phyloP scores from a whole-genome alignment of 2,888 invertebrate species.

The Ectropis crepuscularia region DNA sequence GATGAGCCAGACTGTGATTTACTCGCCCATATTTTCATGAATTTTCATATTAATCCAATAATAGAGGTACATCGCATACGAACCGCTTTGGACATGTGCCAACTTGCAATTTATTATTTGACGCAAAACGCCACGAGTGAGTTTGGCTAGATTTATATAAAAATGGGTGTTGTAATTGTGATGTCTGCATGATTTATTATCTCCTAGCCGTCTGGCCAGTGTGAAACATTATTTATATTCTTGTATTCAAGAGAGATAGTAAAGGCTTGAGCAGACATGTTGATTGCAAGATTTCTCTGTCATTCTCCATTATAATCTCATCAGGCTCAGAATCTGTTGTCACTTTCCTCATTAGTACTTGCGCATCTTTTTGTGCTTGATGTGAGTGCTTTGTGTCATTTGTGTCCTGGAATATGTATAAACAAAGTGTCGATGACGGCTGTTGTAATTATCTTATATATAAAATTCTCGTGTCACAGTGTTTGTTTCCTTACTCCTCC shows the following conservation, averaged over 20 bases:
- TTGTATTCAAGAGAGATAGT: conserved; percentile 18
- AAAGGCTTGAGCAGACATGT: conserved; percentile 9
- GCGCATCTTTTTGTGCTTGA: not conserved
- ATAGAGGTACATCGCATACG: conserved; percentile 49
- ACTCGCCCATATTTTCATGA: conserved; percentile 37
- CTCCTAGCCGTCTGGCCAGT: conserved; percentile 36
- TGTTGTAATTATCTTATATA: too few species aligned
- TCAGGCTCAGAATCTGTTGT: conserved; percentile 10
- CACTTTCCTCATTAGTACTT: not conserved
- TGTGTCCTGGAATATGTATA: not conserved
- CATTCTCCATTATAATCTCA: conserved; percentile 17
- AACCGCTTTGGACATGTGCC: conserved; percentile 59
- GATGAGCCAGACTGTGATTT: conserved; percentile 20
- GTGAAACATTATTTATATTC: conserved; percentile 32
- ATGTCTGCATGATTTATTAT: conserved; percentile 50
- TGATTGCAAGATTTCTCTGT: conserved; percentile 5
- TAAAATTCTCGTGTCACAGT: too few species aligned
- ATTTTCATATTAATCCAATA: conserved; percentile 43
- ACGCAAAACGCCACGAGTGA: conserved; percentile 54
- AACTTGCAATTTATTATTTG: conserved; percentile 68
- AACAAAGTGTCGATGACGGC: too few species aligned
- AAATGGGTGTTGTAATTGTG: conserved; percentile 52
- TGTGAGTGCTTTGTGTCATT: not conserved
- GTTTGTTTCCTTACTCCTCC: too few species aligned
- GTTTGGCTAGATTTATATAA: conserved; percentile 50